phyloP scores from a whole-genome alignment of 2,888 invertebrate genomes.

The Smittia sp. region DNA sequence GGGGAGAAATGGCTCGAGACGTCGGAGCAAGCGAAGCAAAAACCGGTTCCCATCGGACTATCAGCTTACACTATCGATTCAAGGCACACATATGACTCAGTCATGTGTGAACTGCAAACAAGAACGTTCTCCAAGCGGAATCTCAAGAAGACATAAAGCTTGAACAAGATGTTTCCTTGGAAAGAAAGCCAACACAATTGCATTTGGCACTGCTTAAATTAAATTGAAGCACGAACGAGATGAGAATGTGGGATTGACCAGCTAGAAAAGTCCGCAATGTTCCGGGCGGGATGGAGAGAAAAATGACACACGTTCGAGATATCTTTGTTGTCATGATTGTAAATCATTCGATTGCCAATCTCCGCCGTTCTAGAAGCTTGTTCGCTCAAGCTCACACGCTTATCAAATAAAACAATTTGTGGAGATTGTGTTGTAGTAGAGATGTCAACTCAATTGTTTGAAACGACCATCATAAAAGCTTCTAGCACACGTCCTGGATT shows the following conservation, averaged over 20 bases:
- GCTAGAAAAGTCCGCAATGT: not conserved
- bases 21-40: not conserved
- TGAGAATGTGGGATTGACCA: slow-evolving; percentile 5
- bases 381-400: not conserved
- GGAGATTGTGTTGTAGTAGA: not conserved
- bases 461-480: too few species aligned
- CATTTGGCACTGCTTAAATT: slow-evolving; percentile 32
- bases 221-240: slow-evolving; percentile 35
- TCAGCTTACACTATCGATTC: not conserved
- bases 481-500: too few species aligned
- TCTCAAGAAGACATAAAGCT: not conserved
- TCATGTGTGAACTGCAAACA: not conserved
- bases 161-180: not conserved
- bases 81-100: not conserved
- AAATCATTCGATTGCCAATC: not conserved
- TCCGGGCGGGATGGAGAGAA: not conserved
- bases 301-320: slow-evolving; percentile 30
- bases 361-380: not conserved
- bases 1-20: slow-evolving; percentile 2
- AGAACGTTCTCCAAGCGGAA: not conserved
- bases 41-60: slow-evolving; percentile 4
- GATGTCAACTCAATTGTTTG: too few species aligned
- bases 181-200: slow-evolving; percentile 9
- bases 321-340: slow-evolving; percentile 4
- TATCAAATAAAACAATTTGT: not conserved